Base-by-base conservation (phyloP, 2,797 vertebrate genomes). In the Pseudopleuronectes americanus region DNA sequence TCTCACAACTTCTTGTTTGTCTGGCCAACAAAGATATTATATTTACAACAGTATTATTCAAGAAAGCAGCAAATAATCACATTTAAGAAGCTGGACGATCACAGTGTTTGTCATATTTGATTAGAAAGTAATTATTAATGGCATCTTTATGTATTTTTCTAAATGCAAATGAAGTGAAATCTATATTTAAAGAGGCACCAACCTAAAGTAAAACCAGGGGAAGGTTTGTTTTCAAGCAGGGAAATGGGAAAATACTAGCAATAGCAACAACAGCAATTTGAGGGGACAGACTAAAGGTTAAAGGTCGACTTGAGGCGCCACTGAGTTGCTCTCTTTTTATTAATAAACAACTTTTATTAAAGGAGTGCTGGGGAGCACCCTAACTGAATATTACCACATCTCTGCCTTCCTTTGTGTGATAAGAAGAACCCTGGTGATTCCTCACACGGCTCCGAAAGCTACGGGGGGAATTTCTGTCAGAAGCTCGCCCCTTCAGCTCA, bases 321-420 rank as follows among this genome's bases (percentile, higher is more conserved):
- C 74, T 84, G 77, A 80, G 80, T 76, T 84, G 64, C 84, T 83
- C 79, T 83, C 77, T 87, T 92, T 90, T 90, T 91, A 91, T 92
- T 94, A 93, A 94, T 92, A 93, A 91, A 91, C 84, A 88, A 90
- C 88, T 89, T 92, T 93, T 83, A 94, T 94, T 93, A 93, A 90
- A 93, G 80, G 57, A 82, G 78, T 74, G 81, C 84, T 80, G 81
- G 80, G 84, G 86, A 88, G 83, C 75, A 89, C 84, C 79, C 86
- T 90, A 85, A 90, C 91, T 90, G 89, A 91, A 92, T 91, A 94
- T 93, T 92, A 86, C 88, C 89, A 92, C 86, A 87, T 88, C 85
- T 87, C 90, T 89, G 85, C 79, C 81, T 89, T 84, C 90, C 90
- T 95, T 95, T 94, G 93, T 93, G 89, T 81, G 80, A 90, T 91